phyloP scores from a whole-genome alignment of 2,113 vertebrate genomes.

The Halichoerus grypus region DNA sequence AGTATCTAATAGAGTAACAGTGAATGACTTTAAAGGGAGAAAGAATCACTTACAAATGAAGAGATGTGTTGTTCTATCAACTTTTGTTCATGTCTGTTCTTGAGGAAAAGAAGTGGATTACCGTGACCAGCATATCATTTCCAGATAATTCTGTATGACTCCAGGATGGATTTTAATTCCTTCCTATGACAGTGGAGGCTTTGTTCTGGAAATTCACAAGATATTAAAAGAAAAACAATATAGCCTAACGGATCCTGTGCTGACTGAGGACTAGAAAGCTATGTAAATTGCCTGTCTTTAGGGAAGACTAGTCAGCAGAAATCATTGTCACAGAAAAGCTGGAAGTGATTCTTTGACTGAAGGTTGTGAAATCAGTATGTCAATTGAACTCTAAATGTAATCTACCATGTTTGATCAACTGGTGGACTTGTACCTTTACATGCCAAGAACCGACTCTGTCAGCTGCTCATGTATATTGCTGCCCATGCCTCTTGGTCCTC shows the following conservation, averaged over 20 bases:
- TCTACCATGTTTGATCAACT: background rate
- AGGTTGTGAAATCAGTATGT: slow-evolving; percentile 26
- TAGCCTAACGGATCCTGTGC: background rate
- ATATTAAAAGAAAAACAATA: slow-evolving; percentile 19
- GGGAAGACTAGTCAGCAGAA: slow-evolving; percentile 33
- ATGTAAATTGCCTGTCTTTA: background rate
- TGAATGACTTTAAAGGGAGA: background rate
- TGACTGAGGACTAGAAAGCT: background rate
- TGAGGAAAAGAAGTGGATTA: background rate
- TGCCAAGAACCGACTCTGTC: background rate
- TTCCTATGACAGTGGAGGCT: background rate
- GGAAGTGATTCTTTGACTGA: slow-evolving; percentile 34
- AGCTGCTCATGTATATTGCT: background rate
- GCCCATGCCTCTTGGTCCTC: background rate
- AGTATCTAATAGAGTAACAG: background rate
- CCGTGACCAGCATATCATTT: background rate
- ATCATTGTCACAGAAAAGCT: background rate
- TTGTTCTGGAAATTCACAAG: slow-evolving; percentile 57
- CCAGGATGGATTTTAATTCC: slow-evolving; percentile 46
- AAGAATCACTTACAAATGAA: slow-evolving; percentile 9
- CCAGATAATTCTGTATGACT: slow-evolving; percentile 35
- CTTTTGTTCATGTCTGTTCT: background rate
- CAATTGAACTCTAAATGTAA: slow-evolving; percentile 36
- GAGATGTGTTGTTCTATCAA: background rate
- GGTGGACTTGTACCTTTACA: background rate